Conservation (phyloP, 1,140 invertebrate genomes). For the Bombus difficillimus region DNA sequence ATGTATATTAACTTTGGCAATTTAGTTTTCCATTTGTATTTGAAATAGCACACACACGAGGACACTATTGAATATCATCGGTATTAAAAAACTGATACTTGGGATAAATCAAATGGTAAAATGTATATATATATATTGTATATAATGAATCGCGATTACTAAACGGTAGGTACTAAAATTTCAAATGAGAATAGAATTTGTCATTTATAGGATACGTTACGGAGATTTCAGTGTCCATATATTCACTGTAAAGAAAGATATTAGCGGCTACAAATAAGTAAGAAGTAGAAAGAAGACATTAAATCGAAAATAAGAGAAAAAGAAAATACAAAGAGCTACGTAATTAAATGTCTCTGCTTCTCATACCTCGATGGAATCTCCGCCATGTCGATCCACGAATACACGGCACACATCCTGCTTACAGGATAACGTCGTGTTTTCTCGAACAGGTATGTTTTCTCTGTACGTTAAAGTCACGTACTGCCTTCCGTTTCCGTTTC, state of each 20-base stretch:
- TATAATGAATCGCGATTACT: not conserved
- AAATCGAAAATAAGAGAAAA: not conserved
- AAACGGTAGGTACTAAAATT: not conserved
- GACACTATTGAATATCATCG: not conserved
- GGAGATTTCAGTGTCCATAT: not conserved
- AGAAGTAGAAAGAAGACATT: not conserved
- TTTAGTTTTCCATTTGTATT: not conserved
- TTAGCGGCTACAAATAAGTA: not conserved
- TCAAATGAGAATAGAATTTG: not conserved
- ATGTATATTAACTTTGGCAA: too few species aligned
- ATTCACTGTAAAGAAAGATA: constrained; percentile 4
- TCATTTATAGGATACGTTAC: not conserved
- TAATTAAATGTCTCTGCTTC: constrained; percentile 23
- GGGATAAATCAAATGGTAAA: too few species aligned
- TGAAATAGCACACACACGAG: not conserved
- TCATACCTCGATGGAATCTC: constrained; percentile 42
- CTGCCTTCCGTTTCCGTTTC: not conserved
- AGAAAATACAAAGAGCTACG: constrained; percentile 5
- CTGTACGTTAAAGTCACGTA: constrained; percentile 4
- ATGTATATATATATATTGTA: too few species aligned
- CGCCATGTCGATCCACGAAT: not conserved
- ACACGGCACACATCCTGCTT: constrained; percentile 26
- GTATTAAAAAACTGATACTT: too few species aligned
- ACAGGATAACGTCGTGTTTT: not conserved
- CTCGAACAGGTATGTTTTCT: not conserved